phyloP scores from a whole-genome alignment of 2,888 invertebrate genomes.

The Erebia epiphron region DNA sequence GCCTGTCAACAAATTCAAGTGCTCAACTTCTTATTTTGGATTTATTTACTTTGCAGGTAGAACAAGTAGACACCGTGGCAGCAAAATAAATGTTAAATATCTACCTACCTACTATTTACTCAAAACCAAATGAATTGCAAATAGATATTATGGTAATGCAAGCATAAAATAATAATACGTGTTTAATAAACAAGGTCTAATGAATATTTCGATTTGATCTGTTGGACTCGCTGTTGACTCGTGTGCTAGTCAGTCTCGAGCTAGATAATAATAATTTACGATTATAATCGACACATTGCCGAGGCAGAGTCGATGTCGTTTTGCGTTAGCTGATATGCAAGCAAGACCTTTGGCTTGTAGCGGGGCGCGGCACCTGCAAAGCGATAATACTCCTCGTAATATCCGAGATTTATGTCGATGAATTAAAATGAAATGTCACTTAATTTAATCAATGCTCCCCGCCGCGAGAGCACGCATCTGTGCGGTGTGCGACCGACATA shows the following conservation, averaged over 20 bases:
- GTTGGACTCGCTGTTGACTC: conserved; percentile 11
- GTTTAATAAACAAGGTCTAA: not conserved
- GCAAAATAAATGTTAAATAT: not conserved
- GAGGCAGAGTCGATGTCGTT: conserved; percentile 59
- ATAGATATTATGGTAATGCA: not conserved
- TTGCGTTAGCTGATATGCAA: conserved; percentile 50
- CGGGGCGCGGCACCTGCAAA: conserved; percentile 59
- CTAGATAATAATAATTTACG: conserved; percentile 34
- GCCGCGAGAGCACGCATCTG: conserved; percentile 64
- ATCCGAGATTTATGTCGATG: conserved; percentile 68
- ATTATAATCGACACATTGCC: conserved; percentile 34
- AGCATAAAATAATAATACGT: not conserved
- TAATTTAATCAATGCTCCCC: conserved; percentile 74
- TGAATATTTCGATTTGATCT: conserved; percentile 5
- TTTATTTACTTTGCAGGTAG: not conserved
- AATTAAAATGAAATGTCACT: conserved; percentile 79
- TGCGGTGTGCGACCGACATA: conserved; percentile 37
- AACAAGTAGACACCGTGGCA: conserved; percentile 3
- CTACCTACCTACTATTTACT: not conserved
- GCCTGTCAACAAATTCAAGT: not conserved
- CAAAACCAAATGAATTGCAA: conserved; percentile 6
- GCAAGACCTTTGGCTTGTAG: conserved; percentile 59
- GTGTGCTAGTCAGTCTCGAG: conserved; percentile 27
- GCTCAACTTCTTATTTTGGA: not conserved
- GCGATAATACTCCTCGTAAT: conserved; percentile 66